These are phyloP conservation scores for Drosophila incognita DNA, from an alignment of 2,888 invertebrate species.

Conservation along the genomic window DNA sequence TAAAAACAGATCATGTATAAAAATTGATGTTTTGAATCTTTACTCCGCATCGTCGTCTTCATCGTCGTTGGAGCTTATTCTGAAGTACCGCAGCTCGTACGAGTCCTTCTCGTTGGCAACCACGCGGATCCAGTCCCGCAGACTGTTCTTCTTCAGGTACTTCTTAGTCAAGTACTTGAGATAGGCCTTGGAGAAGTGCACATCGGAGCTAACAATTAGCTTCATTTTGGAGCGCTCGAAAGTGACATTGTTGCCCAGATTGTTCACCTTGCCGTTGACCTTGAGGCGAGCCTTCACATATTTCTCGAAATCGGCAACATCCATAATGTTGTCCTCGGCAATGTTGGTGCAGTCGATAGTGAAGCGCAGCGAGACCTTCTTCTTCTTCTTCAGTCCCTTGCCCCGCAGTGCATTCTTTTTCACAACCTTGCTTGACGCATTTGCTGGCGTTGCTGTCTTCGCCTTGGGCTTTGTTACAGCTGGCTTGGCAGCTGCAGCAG, in stretches of 20 bases:
- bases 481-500: conserved; percentile 61
- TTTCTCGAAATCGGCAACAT: conserved; percentile 97
- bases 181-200: conserved; percentile 94
- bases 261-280: conserved; percentile 98
- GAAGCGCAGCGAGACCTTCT: conserved; percentile 96
- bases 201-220: conserved; percentile 94
- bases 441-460: conserved; percentile 73
- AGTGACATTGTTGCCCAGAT: conserved; percentile 95
- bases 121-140: conserved; percentile 99
- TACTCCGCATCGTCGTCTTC: conserved; percentile 90
- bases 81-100: conserved; percentile 99
- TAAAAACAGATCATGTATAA: conserved; percentile 26
- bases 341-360: conserved; percentile 99
- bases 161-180: conserved; percentile 99
- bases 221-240: conserved; percentile 97
- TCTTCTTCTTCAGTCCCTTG: conserved; percentile 96
- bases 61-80: conserved; percentile 94
- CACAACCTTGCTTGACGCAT: conserved; percentile 85
- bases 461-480: conserved; percentile 68
- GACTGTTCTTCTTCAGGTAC: conserved; percentile 99
- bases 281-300: conserved; percentile 95
- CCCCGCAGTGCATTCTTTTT: conserved; percentile 88
- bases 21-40: conserved; percentile 52
- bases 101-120: conserved; percentile 98
- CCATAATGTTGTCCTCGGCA: conserved; percentile 99